Base-by-base conservation (phyloP, 2,888 invertebrate genomes). In the Odontocolon sp. region DNA sequence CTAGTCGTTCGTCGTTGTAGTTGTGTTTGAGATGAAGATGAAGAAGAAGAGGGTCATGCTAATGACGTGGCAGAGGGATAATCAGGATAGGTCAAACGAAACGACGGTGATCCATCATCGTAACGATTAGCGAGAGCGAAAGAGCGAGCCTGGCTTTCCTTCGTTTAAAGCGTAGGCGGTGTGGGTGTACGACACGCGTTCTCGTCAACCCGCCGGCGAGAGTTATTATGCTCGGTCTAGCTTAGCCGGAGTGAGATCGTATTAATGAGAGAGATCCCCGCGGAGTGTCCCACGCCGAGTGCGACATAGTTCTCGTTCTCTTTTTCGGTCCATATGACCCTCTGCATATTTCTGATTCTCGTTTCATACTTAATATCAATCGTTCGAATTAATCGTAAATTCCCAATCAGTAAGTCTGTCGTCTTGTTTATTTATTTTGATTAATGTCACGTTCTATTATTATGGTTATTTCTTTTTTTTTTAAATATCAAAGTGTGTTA, bases 71-170 rank as follows among this genome's bases (percentile, higher is more conserved):
- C 40, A 47, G 40, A 74, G 76, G 67, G 70, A 79, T 80, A 76
- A 75, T 81, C 79, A 75, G 69, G 50, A 56, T 50, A 54, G 67
- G 79, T 77, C 77, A 79, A 80, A 78, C 69, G 70, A 69, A 71
- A 66, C 73, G 52, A 61, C 69, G 70, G 81, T 83, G 83, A 87
- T 87, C 87, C 84, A 85, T 87, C 87, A 87, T 87, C 83, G 85
- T 82, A 86, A 86, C 85, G 86, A 87, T 86, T 87, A 87, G 83
- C 79, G 67, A 64, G 79, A 68, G 68, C 66, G 56, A 18, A 23
- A 71, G 76, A 75, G 78, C 33, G 47, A 69, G 50, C 50, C 18
- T 16, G 14, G 45, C 11, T 36, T 28, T 82, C 79, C 61, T 81
- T 84, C 79, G 81, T 81, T 80, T 21, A 63, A 33, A 52, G 74